Conservation (phyloP, 2,797 vertebrate species). For the Fratercula arctica region DNA sequence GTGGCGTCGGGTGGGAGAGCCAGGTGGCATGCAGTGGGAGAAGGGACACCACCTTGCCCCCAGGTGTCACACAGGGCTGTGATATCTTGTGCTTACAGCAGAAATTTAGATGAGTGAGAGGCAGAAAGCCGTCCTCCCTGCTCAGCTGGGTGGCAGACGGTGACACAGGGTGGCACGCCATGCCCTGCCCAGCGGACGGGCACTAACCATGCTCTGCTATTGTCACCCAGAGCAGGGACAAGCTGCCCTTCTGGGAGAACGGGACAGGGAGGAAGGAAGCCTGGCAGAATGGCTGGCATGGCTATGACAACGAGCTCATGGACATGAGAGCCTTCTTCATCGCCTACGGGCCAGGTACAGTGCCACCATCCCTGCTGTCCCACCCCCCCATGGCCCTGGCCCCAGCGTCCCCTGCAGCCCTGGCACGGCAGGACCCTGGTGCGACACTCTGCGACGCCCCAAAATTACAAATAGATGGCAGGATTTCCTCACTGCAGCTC, state of each 20-base stretch:
- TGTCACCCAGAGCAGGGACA: conserved; percentile 80
- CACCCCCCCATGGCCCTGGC: background rate
- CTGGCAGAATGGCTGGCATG: conserved; percentile 96
- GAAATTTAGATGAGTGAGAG: background rate
- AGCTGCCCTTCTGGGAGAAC: conserved; percentile 90
- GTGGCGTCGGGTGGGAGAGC: rapidly evolving
- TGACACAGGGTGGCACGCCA: background rate
- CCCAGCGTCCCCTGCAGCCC: background rate
- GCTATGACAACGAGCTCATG: conserved; percentile 91
- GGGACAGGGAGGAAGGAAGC: conserved; percentile 76
- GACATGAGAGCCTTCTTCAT: conserved; percentile 94
- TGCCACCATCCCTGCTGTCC: background rate
- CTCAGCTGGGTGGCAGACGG: background rate
- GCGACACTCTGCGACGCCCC: background rate
- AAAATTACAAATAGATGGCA: conserved; percentile 2
- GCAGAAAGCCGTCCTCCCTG: background rate
- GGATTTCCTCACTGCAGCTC: background rate
- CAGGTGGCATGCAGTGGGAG: background rate
- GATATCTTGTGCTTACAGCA: background rate
- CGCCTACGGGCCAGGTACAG: conserved; percentile 89
- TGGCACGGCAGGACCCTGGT: background rate
- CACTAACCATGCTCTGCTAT: background rate
- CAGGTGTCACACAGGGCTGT: rapidly evolving
- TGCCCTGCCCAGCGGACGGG: background rate
- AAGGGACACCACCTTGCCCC: background rate